These are phyloP conservation scores for Epizoanthus fatuus DNA, from an alignment of 92 coral and sea anemone genomes.

Conservation along the genomic window DNA sequence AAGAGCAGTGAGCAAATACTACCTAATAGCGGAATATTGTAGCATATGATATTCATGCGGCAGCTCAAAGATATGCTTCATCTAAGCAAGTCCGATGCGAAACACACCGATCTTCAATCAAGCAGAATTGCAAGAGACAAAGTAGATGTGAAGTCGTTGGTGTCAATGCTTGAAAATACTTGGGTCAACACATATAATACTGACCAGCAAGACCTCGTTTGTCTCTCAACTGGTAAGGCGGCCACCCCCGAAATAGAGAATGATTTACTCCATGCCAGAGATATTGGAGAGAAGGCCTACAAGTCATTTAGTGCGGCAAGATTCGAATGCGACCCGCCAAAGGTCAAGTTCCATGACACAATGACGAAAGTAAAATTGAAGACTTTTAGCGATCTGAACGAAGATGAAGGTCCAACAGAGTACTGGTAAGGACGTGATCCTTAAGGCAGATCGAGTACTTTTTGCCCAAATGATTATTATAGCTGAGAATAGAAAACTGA, in stretches of 20 bases:
- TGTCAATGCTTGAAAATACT: no score
- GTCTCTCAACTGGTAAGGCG: background rate
- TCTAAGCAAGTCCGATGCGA: background rate
- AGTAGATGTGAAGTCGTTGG: no score
- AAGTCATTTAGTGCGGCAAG: background rate
- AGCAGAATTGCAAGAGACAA: background rate
- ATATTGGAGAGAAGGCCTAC: no score
- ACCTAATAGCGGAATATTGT: background rate
- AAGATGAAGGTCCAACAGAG: background rate
- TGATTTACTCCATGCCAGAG: background rate
- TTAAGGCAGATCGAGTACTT: background rate
- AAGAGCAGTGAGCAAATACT: no score
- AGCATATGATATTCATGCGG: constrained; percentile 8
- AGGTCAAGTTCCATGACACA: background rate
- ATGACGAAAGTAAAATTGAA: background rate
- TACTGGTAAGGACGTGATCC: background rate
- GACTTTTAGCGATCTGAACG: background rate
- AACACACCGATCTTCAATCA: background rate
- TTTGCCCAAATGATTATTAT: background rate
- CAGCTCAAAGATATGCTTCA: background rate
- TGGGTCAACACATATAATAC: no score
- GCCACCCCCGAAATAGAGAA: background rate
- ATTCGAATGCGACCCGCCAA: background rate
- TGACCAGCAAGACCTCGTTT: background rate
- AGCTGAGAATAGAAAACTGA: background rate